phyloP scores from a whole-genome alignment of 2,888 invertebrate genomes.

The Acutogordius australiensis region DNA sequence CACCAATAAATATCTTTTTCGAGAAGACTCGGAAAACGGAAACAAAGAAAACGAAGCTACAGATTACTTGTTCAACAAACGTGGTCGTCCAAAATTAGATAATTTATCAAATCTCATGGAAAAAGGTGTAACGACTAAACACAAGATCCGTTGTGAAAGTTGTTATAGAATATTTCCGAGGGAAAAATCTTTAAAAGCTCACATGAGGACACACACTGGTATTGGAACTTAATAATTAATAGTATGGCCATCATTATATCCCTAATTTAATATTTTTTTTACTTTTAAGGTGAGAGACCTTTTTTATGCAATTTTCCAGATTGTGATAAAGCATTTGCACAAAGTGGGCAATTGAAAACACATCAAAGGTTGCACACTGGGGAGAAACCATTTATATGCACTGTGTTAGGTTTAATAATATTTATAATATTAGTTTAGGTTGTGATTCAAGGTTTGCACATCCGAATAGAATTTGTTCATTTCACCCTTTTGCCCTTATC shows the following conservation, averaged over 20 bases:
- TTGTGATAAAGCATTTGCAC: conserved; percentile 40
- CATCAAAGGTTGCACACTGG: conserved; percentile 46
- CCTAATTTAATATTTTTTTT: conserved; percentile 12
- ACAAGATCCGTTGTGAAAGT: conserved; percentile 38
- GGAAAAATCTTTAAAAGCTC: conserved; percentile 39
- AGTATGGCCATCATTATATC: too few species aligned
- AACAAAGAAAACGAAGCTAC: background rate
- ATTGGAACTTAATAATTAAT: too few species aligned
- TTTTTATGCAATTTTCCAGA: conserved; percentile 42
- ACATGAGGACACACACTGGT: conserved; percentile 27
- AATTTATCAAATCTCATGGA: conserved; percentile 36
- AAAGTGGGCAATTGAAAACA: conserved; percentile 45
- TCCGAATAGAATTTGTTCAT: conserved; percentile 42
- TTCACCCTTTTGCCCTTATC: conserved; percentile 30
- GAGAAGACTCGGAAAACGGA: too few species aligned
- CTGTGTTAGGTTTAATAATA: background rate
- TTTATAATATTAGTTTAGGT: conserved; percentile 18
- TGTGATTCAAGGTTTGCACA: conserved; percentile 42
- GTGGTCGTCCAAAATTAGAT: conserved; percentile 42
- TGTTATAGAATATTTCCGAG: conserved; percentile 43
- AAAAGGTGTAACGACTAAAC: conserved; percentile 38
- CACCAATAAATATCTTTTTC: too few species aligned
- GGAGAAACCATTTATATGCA: conserved; percentile 42
- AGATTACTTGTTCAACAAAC: conserved; percentile 16
- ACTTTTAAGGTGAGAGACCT: conserved; percentile 36